Conservation (phyloP, 2,113 vertebrate genomes). For the Lophochroa leadbeateri region DNA sequence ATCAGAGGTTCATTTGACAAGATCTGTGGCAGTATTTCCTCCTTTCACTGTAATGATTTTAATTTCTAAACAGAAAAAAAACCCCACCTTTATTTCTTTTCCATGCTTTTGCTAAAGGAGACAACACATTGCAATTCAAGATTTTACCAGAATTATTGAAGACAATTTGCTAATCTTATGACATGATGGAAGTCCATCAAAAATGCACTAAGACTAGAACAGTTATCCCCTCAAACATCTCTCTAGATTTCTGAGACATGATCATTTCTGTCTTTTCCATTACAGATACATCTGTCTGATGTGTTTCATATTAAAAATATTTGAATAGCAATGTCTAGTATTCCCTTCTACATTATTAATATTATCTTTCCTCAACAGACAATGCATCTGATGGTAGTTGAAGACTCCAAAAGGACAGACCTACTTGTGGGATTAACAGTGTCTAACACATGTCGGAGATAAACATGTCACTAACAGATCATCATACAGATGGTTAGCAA, state of each 20-base stretch:
- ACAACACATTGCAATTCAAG: not conserved
- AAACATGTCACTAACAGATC: not conserved
- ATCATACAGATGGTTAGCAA: not conserved
- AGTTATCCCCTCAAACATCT: not conserved
- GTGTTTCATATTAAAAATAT: not conserved
- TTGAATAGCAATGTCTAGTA: not conserved
- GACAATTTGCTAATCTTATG: not conserved
- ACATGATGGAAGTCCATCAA: not conserved
- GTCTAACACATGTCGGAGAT: not conserved
- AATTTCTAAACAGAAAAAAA: not conserved
- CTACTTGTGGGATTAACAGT: not conserved
- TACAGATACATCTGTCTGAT: not conserved
- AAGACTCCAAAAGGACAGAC: not conserved
- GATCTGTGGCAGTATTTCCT: not conserved
- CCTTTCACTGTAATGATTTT: not conserved
- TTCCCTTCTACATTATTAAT: not conserved
- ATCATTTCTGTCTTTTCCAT: not conserved
- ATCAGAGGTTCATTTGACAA: conserved; percentile 18
- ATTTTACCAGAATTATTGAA: not conserved
- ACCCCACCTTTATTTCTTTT: not conserved
- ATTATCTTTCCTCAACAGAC: not conserved
- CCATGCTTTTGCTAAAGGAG: not conserved
- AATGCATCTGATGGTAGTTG: not conserved
- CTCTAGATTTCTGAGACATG: not conserved
- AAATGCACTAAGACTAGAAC: not conserved